Evolutionary conservation across 2,797 vertebrate genomes (phyloP), one percentile per base, ranked within the genome.

Genomic region (Smutsia gigantea): DNA sequence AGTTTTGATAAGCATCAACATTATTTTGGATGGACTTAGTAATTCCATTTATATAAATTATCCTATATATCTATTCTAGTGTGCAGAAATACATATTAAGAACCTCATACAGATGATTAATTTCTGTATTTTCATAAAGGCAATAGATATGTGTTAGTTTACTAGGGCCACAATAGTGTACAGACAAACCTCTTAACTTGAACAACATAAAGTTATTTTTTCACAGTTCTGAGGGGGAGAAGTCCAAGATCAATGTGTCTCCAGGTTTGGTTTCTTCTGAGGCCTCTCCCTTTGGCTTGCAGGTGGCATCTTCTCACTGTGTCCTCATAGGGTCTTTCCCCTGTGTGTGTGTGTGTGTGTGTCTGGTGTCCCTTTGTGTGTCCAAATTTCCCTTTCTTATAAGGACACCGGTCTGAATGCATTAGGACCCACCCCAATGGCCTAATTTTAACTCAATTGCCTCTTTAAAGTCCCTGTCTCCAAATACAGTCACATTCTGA

Each of bases 221-320:
- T 93, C 63, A 31, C 63, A 31, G 29, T 25, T 88, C 27, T 55
- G 42, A 46, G 55, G n/a, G 11, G 18, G 7, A 5, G 10, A 90
- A n/a, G 23, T n/a, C 39, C 29, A 82, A 71, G 49, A 19, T 63
- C 9, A 29, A 25, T 4, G 25, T 72, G 11, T 0, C 4, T 7
- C 5, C 7, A 87, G 4, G 2, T 31, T 2, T 59, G 12, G 2
- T 25, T 55, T 85, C 42, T 42, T 55, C 11, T 37, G 19, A 55
- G 11, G 25, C 2, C 1, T 59, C 0, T 69, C 25, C 6, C 19
- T 4, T 1, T 7, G 21, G 4, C 3, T 15, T 57, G 15, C 3
- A 37, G 21, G 21, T 5, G n/a, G 5, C 0, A 1, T 15, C 18
- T 71, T 81, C 5, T 69, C 11, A 15, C 21, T 13, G 2, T 31